A percentile compares a stretch with the other conserved stretches of the same genome.
phyloP scores from a whole-genome alignment of 1,140 invertebrate species.

The Battus philenor region DNA sequence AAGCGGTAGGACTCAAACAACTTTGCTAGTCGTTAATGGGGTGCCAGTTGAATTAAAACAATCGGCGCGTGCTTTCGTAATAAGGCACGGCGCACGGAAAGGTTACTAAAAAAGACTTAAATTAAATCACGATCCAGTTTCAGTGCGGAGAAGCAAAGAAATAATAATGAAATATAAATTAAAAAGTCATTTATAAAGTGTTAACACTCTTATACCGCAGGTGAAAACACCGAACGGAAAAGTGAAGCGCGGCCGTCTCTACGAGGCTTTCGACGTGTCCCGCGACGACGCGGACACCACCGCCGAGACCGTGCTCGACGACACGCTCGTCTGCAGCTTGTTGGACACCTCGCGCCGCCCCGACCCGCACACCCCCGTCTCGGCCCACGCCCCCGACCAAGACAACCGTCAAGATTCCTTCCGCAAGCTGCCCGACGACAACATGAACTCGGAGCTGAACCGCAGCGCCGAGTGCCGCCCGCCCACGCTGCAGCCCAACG shows the following conservation, averaged over 20 bases:
- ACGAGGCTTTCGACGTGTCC: constrained; percentile 59
- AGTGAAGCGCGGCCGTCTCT: constrained; percentile 33
- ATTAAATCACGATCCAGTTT: too few species aligned
- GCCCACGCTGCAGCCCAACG: constrained; percentile 63
- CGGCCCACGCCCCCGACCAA: constrained; percentile 21
- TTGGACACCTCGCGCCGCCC: constrained; percentile 45
- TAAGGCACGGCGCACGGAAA: too few species aligned
- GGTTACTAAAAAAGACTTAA: too few species aligned
- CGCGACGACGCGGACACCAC: constrained; percentile 55
- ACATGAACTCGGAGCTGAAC: constrained; percentile 61
- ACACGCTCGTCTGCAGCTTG: constrained; percentile 25
- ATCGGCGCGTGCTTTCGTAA: too few species aligned
- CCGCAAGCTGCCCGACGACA: constrained; percentile 59
- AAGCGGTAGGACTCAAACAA: too few species aligned
- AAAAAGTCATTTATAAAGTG: too few species aligned
- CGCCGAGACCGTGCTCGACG: constrained; percentile 47
- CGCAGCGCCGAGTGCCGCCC: constrained; percentile 31
- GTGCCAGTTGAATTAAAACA: too few species aligned
- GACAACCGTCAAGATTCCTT: constrained; percentile 39
- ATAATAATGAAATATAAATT: too few species aligned
- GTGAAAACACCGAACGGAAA: constrained; percentile 63
- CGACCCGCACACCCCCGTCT: constrained; percentile 24
- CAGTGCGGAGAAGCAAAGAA: too few species aligned
- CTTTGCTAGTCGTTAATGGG: too few species aligned
- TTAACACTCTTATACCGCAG: too few species aligned